Evolutionary conservation across 2,888 invertebrate genomes (phyloP), one percentile per base, ranked within the genome.

Genomic region (Entomobrya multifasciata): DNA sequence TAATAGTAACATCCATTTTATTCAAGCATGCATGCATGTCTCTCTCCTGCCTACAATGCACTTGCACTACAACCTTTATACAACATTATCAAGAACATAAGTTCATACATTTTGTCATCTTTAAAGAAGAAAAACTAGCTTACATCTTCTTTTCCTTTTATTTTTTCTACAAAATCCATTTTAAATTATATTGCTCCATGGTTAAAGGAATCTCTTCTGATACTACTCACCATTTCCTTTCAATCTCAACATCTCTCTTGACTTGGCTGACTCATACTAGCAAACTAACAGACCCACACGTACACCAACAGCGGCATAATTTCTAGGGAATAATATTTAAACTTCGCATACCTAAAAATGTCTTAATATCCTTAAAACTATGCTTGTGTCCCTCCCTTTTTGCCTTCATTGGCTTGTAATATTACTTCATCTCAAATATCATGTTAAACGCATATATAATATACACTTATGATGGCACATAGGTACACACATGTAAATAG

Each of bases 291-390:
- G 11, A 27, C 36, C 20, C 13, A 47, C 74, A 62, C 17, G 22
- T 27, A 27, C 76, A 49, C 41, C 57, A n/a, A n/a, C n/a, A n/a
- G n/a, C n/a, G n/a, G n/a, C n/a, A 74, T 72, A 72, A 49, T 74
- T 74, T 62, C 62, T n/a, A 79, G 20, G n/a, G 79, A 79, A 57
- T 86, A 84, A 62, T 77, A 55, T 74, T 55, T 52, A 70, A 86
- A 80, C 49, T 79, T 78, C 78, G 41, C 78, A 67, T 85, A 47
- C 84, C 77, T 84, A 77, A 78, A 84, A 77, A 77, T 78, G 78
- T 70, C 85, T 85, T 85, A 85, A 85, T 85, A 85, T 83, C 49
- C 83, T 76, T 15, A 76, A 76, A 83, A 76, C 80, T 81, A 62
- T 70, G 80, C n/a, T n/a, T 72, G 25, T 72, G 47, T n/a, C 78